These are phyloP conservation scores for Syngnathoides biaculeatus DNA, from an alignment of 2,113 vertebrate species.

Conservation along the genomic window DNA sequence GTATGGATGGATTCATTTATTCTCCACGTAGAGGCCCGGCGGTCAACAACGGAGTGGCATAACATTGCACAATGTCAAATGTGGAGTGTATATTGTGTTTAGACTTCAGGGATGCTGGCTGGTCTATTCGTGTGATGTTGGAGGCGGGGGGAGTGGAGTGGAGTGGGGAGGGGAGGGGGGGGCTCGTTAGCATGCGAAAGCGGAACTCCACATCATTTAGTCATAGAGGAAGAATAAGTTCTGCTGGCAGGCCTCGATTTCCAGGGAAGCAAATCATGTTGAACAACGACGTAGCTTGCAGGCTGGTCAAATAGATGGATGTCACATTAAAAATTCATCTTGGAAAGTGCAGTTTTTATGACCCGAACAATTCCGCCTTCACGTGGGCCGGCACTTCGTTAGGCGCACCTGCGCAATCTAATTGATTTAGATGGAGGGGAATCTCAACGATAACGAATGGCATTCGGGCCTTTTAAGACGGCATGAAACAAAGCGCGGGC, in stretches of 20 bases:
- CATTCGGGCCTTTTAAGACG: background rate
- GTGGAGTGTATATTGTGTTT: constrained; percentile 54
- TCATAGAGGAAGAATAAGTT: background rate
- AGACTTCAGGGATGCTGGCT: constrained; percentile 45
- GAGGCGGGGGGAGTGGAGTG: constrained; percentile 6
- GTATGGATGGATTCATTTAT: constrained; percentile 64
- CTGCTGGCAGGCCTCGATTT: constrained; percentile 1
- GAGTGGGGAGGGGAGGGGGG: background rate
- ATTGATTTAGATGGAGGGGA: no score
- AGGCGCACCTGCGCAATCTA: background rate
- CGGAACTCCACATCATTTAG: constrained; percentile 14
- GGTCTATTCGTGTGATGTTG: constrained; percentile 40
- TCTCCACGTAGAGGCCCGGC: constrained; percentile 38
- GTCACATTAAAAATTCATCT: constrained; percentile 4
- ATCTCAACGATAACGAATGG: background rate
- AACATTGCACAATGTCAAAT: constrained; percentile 61
- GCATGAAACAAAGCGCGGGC: constrained; percentile 3
- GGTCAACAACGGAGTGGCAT: constrained; percentile 55
- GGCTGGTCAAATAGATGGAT: constrained; percentile 1
- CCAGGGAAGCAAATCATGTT: background rate
- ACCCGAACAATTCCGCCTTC: background rate
- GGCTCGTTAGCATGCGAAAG: constrained; percentile 31
- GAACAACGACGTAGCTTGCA: background rate
- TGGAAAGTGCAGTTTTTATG: background rate
- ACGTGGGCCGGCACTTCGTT: background rate